Evolutionary conservation across 2,113 vertebrate genomes (phyloP), one percentile per base, ranked within the genome.

Genomic region (Danio rerio): DNA sequence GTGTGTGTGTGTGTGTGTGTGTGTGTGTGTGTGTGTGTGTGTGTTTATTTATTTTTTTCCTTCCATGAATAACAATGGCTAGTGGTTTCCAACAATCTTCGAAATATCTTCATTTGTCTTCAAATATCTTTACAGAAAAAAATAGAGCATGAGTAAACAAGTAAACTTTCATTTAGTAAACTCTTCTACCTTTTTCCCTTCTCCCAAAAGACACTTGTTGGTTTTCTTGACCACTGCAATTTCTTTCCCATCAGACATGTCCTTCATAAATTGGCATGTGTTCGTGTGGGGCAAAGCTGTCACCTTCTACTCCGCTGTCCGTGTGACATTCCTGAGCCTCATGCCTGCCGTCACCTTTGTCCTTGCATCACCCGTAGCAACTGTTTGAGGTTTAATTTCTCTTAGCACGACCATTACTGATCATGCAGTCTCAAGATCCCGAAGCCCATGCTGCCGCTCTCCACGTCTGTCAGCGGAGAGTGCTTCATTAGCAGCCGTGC

Each of bases 401-500:
- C 75, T 53, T 47, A n/a, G 31, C 21, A 2, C 0, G 31, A 20
- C 62, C 4, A 18, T 66, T 61, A 43, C 16, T 53, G 62, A 55
- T 31, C 62, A 66, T 20, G 42, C 62, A 31, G 63, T 78, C 77
- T 80, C 70, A 53, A 47, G 65, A 56, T 73, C 55, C 42, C 11
- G 12, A 31, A 81, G 66, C 56, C 53, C 63, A 85, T 80, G 69
- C 76, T 66, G 62, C 15, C 40, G 21, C 83, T 74, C 77, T 63
- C 74, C 83, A 18, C 11, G 52, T 63, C 78, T 76, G 74, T 61
- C 59, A 77, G 76, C 72, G 62, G 68, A 4, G n/a, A 74, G 61
- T 72, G 49, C 68, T 78, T 81, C 83, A 87, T 85, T 83, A 86
- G 78, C 78, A 69, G 50, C 81, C 56, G 21, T 88, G 79, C 4